Base-by-base conservation (phyloP, 2,113 vertebrate species). In the Furnarius figulus region DNA sequence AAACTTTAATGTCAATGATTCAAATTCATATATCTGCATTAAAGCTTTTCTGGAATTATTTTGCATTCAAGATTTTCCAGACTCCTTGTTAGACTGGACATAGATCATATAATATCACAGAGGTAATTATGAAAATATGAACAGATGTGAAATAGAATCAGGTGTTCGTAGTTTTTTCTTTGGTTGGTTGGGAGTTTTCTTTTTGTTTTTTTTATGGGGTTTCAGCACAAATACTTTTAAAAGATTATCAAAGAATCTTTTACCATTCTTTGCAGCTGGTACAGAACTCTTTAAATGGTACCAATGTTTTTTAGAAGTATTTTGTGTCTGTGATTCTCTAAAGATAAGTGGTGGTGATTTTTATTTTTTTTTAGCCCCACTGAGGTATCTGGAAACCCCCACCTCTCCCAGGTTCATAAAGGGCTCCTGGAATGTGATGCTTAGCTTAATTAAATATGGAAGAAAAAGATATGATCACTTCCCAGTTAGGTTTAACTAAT, bases 131-230 rank as follows among this genome's bases (percentile, higher is more conserved):
- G 47, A 83, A 90, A 76, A 12, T 44, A 23, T 31, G 3, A 11
- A 15, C 18, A 52, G 16, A 47, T 31, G 7, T 35, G 23, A 59
- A 82, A 75, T 24, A 61, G 27, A 52, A 78, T 79, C 18, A 28
- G 3, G 1, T 68, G 14, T 25, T 19, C 6, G 2, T 4, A 3
- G 3, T 6, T 8, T 31, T 37, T 15, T 15, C 6, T 30, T 47
- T 68, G 4, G 4, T 58, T 58, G 37, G 2, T 28, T 77, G 25
- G 11, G 4, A 1, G 1, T 28, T 37, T 35, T 80, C n/a, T 17
- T 9, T 5, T 28, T n/a, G 12, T 6, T 14, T 35, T 59, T 53
- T 46, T n/a, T n/a, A 31, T 8, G 12, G 0, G 2, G 5, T 47
- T 80, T 23, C 62, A 74, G 7, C 74, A n/a, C 8, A 91, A 77